phyloP scores from a whole-genome alignment of 2,888 invertebrate species.

The Himalopsyche tibetana region DNA sequence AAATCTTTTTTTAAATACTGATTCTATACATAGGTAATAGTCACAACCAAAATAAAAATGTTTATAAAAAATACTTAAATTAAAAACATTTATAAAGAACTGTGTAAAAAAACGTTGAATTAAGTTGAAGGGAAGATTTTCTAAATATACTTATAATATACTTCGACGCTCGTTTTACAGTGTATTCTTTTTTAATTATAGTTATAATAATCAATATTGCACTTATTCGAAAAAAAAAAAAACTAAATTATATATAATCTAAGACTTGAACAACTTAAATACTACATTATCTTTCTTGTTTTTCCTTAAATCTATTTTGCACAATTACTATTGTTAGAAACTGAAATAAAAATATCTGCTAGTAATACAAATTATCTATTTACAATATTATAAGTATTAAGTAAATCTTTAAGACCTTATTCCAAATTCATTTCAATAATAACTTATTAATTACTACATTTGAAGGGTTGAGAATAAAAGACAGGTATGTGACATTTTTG shows the following conservation, averaged over 20 bases:
- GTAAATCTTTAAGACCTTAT: conserved; percentile 1
- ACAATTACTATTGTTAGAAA: conserved; percentile 37
- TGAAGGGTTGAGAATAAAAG: too few relatives aligned
- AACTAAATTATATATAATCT: background rate
- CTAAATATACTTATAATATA: background rate
- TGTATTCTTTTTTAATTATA: conserved; percentile 41
- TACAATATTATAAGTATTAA: conserved; percentile 21
- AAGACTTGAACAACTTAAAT: conserved; percentile 34
- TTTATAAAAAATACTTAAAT: too few relatives aligned
- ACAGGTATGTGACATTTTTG: conserved; percentile 20
- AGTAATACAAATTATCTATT: background rate
- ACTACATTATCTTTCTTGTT: conserved; percentile 41
- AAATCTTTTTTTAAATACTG: too few relatives aligned
- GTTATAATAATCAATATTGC: conserved; percentile 62
- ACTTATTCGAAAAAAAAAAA: conserved; percentile 57
- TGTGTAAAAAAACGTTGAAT: too few relatives aligned
- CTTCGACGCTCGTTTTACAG: conserved; percentile 3
- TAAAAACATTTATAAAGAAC: too few relatives aligned
- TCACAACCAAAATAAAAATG: too few relatives aligned
- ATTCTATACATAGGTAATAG: too few relatives aligned
- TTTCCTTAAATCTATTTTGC: conserved; percentile 47
- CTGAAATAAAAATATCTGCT: conserved; percentile 47
- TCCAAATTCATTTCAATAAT: background rate
- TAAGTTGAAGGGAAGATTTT: background rate
- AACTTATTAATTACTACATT: background rate